Conservation (phyloP, 2,888 invertebrate species). For the Prostheceraeus crozeri region DNA sequence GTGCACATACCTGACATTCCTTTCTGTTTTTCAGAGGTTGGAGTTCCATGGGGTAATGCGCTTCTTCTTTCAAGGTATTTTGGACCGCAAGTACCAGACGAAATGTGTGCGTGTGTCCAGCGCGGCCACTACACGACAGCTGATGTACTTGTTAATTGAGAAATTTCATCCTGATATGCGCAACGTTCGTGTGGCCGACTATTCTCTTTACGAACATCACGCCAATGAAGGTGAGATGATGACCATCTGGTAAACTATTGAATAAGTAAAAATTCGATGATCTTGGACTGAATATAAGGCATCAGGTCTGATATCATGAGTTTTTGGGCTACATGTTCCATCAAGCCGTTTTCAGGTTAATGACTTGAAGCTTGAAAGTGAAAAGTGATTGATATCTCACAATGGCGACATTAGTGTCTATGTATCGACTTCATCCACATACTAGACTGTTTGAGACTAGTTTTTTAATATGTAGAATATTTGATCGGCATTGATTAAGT, state of each 20-base stretch:
- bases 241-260: not conserved
- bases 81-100: constrained; percentile 79
- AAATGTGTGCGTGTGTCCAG: constrained; percentile 96
- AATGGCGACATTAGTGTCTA: too few species aligned
- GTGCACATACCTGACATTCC: too few species aligned
- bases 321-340: too few species aligned
- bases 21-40: constrained; percentile 67
- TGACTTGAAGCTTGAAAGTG: too few species aligned
- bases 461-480: too few species aligned
- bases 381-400: too few species aligned
- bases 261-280: not conserved
- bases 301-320: too few species aligned
- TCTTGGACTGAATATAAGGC: not conserved
- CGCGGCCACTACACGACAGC: constrained; percentile 87
- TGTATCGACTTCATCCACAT: too few species aligned
- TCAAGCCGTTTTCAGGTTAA: too few species aligned
- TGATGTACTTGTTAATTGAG: constrained; percentile 91
- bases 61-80: constrained; percentile 97
- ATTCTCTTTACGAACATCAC: constrained; percentile 64
- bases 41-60: constrained; percentile 99
- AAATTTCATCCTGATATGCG: constrained; percentile 99
- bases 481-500: too few species aligned
- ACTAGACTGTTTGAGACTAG: too few species aligned
- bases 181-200: constrained; percentile 65
- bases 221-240: constrained; percentile 67